phyloP scores from a whole-genome alignment of 1,140 invertebrate genomes.

The Dendrolimus kikuchii region DNA sequence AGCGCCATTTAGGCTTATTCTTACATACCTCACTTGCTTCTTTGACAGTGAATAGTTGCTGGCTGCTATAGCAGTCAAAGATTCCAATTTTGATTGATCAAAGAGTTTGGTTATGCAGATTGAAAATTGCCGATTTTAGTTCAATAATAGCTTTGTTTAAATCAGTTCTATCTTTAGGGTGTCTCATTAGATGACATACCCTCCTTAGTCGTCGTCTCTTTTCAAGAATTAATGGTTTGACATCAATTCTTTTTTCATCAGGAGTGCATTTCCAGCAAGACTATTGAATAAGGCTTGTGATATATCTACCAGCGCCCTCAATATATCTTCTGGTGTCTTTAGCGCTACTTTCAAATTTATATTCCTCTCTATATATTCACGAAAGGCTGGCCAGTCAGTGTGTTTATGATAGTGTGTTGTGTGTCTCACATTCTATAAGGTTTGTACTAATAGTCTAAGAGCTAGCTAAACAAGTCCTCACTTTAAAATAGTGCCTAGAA shows the following conservation, averaged over 20 bases:
- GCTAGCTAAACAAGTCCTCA: constrained; percentile 12
- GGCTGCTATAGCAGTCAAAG: not conserved
- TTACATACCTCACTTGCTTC: no score
- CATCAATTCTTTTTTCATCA: not conserved
- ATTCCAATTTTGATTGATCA: constrained; percentile 2
- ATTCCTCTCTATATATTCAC: constrained; percentile 6
- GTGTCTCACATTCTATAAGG: not conserved
- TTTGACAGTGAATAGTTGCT: no score
- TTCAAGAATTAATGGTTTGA: constrained; percentile 9
- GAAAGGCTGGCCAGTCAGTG: constrained; percentile 15
- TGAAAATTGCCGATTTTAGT: not conserved
- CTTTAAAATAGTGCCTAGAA: constrained; percentile 5
- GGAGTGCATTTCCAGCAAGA: constrained; percentile 14
- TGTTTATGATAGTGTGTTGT: constrained; percentile 6
- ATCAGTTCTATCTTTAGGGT: constrained; percentile 4
- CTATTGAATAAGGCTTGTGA: constrained; percentile 16
- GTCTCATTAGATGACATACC: constrained; percentile 8
- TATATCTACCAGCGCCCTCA: constrained; percentile 9
- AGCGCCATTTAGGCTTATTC: no score
- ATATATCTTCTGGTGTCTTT: constrained; percentile 19
- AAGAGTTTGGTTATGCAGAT: not conserved
- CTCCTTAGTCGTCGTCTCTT: constrained; percentile 13
- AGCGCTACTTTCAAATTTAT: constrained; percentile 11
- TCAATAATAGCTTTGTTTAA: constrained; percentile 3
- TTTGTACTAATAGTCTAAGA: constrained; percentile 9